A percentile compares a stretch with the other conserved stretches of the same genome.
Evolutionary conservation across 2,888 invertebrate genomes (phyloP).

Genomic region (Chelonus formosanus): DNA sequence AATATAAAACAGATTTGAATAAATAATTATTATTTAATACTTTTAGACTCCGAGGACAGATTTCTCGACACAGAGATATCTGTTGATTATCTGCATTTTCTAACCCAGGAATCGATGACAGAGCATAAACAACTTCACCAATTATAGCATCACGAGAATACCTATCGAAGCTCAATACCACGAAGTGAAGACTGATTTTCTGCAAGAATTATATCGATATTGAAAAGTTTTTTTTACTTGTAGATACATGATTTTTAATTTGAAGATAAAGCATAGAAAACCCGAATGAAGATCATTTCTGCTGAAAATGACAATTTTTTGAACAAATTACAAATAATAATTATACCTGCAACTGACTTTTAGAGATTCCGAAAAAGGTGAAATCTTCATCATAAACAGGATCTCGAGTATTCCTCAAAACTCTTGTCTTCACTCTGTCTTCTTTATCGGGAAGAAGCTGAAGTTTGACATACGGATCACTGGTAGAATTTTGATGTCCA

Average conservation of each 20-base stretch:
- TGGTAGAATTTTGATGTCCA: slow-evolving; percentile 81
- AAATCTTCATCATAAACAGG: slow-evolving; percentile 99
- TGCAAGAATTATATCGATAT: slow-evolving; percentile 51
- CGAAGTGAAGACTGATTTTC: slow-evolving; percentile 92
- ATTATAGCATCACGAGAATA: slow-evolving; percentile 98
- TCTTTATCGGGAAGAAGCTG: slow-evolving; percentile 97
- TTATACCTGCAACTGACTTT: slow-evolving; percentile 78
- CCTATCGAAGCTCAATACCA: slow-evolving; percentile 82
- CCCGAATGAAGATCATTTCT: too few relatives aligned
- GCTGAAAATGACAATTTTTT: neutral
- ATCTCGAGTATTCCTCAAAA: slow-evolving; percentile 93
- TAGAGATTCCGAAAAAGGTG: slow-evolving; percentile 94
- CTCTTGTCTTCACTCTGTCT: slow-evolving; percentile 96
- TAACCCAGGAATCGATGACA: slow-evolving; percentile 72
- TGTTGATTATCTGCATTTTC: slow-evolving; percentile 80
- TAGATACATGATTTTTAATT: neutral
- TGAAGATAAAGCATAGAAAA: too few relatives aligned
- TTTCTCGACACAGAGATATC: slow-evolving; percentile 85
- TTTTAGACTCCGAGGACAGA: slow-evolving; percentile 92
- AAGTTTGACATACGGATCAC: slow-evolving; percentile 97
- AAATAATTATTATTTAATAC: slow-evolving; percentile 64
- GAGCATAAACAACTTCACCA: slow-evolving; percentile 93
- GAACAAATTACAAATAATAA: too few relatives aligned
- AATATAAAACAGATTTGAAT: too few relatives aligned
- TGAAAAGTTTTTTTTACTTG: too few relatives aligned